Evolutionary conservation across 1,140 invertebrate genomes (phyloP).

Genomic region (Periplaneta americana): DNA sequence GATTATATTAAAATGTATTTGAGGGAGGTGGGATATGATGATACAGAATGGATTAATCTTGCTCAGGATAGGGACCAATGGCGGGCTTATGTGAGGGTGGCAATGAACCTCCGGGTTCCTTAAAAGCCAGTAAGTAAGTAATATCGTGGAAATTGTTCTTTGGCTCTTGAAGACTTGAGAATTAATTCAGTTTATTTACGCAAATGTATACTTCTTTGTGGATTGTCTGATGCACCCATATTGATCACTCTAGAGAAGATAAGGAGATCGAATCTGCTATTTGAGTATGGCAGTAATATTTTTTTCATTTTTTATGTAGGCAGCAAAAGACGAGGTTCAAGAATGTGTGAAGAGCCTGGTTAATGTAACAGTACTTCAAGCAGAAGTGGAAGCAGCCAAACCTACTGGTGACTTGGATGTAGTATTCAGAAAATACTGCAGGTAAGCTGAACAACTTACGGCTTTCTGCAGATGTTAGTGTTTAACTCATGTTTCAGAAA

Average conservation of each 20-base stretch:
- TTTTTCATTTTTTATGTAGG: slow-evolving; percentile 31
- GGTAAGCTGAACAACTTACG: no score
- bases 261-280: neutral
- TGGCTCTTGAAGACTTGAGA: neutral
- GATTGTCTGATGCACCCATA: neutral
- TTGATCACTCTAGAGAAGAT: neutral
- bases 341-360: slow-evolving; percentile 44
- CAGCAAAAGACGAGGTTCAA: slow-evolving; percentile 31
- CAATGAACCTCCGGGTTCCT: no score
- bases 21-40: no score
- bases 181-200: neutral
- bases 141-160: no score
- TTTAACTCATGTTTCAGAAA: no score
- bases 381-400: slow-evolving; percentile 50
- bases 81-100: no score
- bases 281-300: neutral
- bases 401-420: slow-evolving; percentile 42
- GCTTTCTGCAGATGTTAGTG: no score
- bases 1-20: no score
- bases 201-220: neutral
- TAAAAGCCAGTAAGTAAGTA: no score
- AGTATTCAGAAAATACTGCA: slow-evolving; percentile 41
- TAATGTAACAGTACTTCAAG: slow-evolving; percentile 43
- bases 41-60: no score
- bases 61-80: no score